Base-by-base conservation (phyloP, 2,113 vertebrate genomes). In the Tenebrosternarchus preto region DNA sequence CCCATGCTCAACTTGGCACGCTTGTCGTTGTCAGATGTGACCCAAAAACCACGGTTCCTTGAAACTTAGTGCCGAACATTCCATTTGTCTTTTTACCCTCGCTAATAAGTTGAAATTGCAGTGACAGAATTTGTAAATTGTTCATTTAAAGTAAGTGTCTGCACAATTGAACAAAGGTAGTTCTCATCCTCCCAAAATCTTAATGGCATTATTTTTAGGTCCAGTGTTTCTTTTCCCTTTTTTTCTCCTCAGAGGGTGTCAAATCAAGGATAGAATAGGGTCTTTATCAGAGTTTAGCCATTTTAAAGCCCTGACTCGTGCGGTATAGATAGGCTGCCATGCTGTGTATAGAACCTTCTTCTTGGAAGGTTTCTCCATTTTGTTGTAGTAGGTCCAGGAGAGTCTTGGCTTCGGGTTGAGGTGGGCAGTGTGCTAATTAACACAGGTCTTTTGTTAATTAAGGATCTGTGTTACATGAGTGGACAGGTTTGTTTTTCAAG, bases 311-410 rank as follows among this genome's bases (percentile, higher is more conserved):
- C 3, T 2, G 0, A 15, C 59, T 5, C 63, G 53, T 33, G 1
- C 27, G 22, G 17, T 27, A 55, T 63, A 17, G 7, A 60, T 67
- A 92, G 88, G 33, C 53, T 71, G 36, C 86, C 88, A 84, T 85
- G 85, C 3, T 88, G 61, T 20, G 87, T 80, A 85, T 39, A 6
- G n/a, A n/a, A n/a, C n/a, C n/a, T n/a, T 50, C 43, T 86, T 86
- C 90, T 89, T 83, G 89, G 81, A 87, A 87, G 90, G 78, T 80
- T 82, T n/a, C 63, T 85, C 84, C 86, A 83, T 92, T 84, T 89
- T 85, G 91, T 92, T 93, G 83, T 84, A 87, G 80, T 81, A 80
- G 82, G 85, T 85, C 86, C 85, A 56, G 73, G 76, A 22, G 77
- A 85, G 90, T 87, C 85, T 69, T 92, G 89, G 83, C 86, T 85